These are phyloP conservation scores for Phenacoccus solenopsis DNA, from an alignment of 1,140 invertebrate genomes.

Conservation along the genomic window DNA sequence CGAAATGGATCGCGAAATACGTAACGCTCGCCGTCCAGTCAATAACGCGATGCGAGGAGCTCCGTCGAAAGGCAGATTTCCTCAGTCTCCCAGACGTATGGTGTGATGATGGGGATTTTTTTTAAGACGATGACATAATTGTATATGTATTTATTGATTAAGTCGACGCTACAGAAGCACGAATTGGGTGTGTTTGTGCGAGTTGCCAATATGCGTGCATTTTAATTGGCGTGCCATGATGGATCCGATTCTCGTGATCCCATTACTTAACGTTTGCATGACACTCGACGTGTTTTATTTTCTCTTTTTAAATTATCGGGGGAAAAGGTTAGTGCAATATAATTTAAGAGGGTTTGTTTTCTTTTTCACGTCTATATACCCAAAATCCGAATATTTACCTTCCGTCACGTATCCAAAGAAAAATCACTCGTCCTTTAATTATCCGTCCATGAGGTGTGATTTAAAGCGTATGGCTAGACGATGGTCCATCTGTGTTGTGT, in stretches of 20 bases:
- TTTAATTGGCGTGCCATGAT: not conserved
- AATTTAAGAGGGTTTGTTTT: not conserved
- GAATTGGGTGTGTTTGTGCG: not conserved
- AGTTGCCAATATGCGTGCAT: not conserved
- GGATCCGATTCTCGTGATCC: not conserved
- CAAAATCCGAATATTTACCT: not conserved
- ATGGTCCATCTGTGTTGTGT: no score
- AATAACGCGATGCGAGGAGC: conserved; percentile 21
- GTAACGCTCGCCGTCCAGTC: conserved; percentile 45
- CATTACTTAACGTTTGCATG: not conserved
- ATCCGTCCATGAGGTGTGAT: not conserved
- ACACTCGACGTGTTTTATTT: not conserved
- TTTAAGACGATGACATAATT: not conserved
- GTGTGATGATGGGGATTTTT: not conserved
- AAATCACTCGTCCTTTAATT: not conserved
- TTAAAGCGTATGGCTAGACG: not conserved
- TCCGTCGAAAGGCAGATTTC: conserved; percentile 23
- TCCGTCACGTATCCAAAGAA: not conserved
- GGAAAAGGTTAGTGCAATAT: not conserved
- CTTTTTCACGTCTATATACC: no score
- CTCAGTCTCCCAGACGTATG: conserved; percentile 22
- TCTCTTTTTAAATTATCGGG: no score
- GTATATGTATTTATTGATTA: not conserved
- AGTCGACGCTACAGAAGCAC: not conserved
- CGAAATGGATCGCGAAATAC: conserved; percentile 72